Base-by-base conservation (phyloP, 2,797 vertebrate species). In the Ctenopoma kingsleyae region DNA sequence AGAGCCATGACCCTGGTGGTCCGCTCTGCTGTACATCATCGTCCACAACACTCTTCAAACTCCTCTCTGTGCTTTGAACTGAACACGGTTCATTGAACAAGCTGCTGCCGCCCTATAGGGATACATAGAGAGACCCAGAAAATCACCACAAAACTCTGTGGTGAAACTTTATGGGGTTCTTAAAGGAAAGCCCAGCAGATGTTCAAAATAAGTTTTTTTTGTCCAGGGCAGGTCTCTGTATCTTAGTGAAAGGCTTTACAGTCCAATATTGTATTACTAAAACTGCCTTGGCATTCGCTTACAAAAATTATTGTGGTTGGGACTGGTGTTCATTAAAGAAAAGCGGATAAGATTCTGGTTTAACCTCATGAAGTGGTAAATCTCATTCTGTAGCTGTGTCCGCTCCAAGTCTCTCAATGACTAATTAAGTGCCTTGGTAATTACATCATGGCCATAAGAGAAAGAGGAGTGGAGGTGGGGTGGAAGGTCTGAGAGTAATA, bases 51-150 rank as follows among this genome's bases (percentile, higher is more conserved):
- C 82, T 83, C 83, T 77, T 85, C 84, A 19, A 67, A 81, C 89
- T 90, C 82, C 82, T 89, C 80, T 85, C 51, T 73, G 63, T 17
- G 80, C 94, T 94, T 93, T 93, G 93, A 93, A 94, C 87, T 88
- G 74, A 90, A 47, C 85, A 82, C 41, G 88, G 93, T 91, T 93
- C 90, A 92, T 54, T 80, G 87, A 82, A 67, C 76, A 80, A 86
- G 87, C 87, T 79, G 85, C 85, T 57, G 81, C 76, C 82, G 87
- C 89, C 89, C 92, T 88, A 86, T 85, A 81, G 91, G 87, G 91
- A 90, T 77, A 76, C 80, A 82, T 25, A 65, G 78, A 84, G 67
- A 82, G 78, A 76, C 65, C 76, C 81, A 76, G 81, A 90, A 89
- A 91, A 87, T 86, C 81, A 80, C 80, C 71, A 79, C 64, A 77